phyloP scores from a whole-genome alignment of 2,888 invertebrate genomes.

The Ectemnius lituratus region DNA sequence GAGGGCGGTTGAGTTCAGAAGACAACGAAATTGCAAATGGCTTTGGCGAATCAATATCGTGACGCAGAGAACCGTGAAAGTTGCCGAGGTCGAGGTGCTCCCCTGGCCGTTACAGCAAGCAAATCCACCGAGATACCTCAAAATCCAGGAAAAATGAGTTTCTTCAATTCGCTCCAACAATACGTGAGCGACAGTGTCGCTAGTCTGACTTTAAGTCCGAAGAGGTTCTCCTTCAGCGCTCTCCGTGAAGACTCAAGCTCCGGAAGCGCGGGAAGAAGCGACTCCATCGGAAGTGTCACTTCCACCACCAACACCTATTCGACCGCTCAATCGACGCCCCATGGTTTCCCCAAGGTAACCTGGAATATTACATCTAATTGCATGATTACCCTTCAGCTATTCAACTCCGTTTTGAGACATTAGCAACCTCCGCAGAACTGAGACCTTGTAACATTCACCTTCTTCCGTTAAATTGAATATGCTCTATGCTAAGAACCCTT shows the following conservation, averaged over 20 bases:
- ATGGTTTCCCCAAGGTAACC: slow-evolving; percentile 73
- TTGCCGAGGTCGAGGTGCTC: slow-evolving; percentile 46
- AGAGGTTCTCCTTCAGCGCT: slow-evolving; percentile 83
- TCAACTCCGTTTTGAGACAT: no score
- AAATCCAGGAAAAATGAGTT: slow-evolving; percentile 83
- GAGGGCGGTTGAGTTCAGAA: slow-evolving; percentile 10
- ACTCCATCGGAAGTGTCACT: slow-evolving; percentile 75
- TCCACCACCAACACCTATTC: slow-evolving; percentile 73
- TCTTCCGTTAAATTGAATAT: no score
- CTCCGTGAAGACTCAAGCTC: slow-evolving; percentile 81
- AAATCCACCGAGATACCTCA: slow-evolving; percentile 27
- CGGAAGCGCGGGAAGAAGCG: slow-evolving; percentile 65
- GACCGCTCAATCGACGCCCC: slow-evolving; percentile 61
- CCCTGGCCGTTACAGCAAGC: slow-evolving; percentile 38
- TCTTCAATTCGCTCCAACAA: slow-evolving; percentile 90
- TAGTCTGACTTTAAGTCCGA: slow-evolving; percentile 87
- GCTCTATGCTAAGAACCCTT: no score
- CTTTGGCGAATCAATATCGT: slow-evolving; percentile 51
- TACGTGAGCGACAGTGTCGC: slow-evolving; percentile 93
- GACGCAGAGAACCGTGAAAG: slow-evolving; percentile 53
- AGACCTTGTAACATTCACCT: no score
- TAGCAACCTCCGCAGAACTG: no score
- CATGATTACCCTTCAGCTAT: no score
- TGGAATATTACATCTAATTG: no score
- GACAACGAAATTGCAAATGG: slow-evolving; percentile 52